phyloP scores from a whole-genome alignment of 1,140 invertebrate species.

The Matsumurasca onukii region DNA sequence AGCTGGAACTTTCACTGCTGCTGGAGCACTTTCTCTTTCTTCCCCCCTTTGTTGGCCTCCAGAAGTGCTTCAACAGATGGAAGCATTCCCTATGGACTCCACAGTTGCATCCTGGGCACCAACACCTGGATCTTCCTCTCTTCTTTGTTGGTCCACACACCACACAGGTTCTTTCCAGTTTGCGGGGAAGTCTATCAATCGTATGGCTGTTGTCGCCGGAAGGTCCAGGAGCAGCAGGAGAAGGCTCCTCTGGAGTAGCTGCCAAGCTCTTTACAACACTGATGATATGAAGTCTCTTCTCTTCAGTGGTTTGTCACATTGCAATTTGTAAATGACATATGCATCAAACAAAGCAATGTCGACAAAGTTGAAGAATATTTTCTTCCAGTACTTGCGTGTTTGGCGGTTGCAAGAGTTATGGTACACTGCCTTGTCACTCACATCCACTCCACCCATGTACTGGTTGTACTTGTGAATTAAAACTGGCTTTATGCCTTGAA shows the following conservation, averaged over 20 bases:
- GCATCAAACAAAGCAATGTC: not conserved
- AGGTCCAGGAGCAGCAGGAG: no score
- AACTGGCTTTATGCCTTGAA: not conserved
- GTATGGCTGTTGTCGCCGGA: no score
- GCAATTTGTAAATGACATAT: not conserved
- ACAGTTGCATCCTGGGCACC: constrained; percentile 29
- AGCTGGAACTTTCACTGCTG: no score
- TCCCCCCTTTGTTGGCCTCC: no score
- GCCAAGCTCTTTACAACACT: no score
- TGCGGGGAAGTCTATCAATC: not conserved
- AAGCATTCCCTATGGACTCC: constrained; percentile 23
- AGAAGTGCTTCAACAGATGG: no score
- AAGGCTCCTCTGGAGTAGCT: not conserved
- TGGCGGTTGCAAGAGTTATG: not conserved
- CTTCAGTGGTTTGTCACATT: constrained; percentile 18
- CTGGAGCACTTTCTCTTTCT: no score
- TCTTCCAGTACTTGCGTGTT: no score
- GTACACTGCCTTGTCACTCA: constrained; percentile 22
- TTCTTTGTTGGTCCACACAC: constrained; percentile 17
- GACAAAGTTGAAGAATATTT: constrained; percentile 1
- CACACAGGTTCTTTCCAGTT: constrained; percentile 12
- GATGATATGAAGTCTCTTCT: constrained; percentile 11
- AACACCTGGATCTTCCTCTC: constrained; percentile 3
- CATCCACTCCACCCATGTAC: no score
- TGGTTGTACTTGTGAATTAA: no score